Conservation (phyloP, 2,113 vertebrate genomes). For the Atractosteus spatula region DNA sequence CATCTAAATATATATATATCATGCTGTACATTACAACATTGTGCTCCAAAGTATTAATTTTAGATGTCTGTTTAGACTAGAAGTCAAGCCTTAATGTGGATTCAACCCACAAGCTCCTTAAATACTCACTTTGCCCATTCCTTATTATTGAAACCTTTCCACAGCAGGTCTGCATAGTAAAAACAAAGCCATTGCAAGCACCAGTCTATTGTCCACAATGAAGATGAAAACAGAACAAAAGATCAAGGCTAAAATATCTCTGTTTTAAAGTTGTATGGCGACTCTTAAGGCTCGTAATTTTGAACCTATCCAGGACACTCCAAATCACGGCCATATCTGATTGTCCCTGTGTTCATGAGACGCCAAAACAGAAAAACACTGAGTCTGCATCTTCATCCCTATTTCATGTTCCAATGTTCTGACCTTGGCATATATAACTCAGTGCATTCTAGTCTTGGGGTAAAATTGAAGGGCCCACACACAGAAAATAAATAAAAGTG, state of each 20-base stretch:
- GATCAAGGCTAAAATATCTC: constrained; percentile 61
- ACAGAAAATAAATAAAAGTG: constrained; percentile 73
- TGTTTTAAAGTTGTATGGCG: constrained; percentile 64
- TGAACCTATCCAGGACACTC: constrained; percentile 53
- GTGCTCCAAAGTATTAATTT: constrained; percentile 11
- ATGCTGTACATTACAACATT: background rate
- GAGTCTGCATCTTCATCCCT: constrained; percentile 65
- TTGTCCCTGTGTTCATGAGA: constrained; percentile 68
- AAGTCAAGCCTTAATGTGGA: background rate
- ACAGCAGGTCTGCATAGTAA: constrained; percentile 19
- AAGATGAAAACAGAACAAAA: too few species aligned
- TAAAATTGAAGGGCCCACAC: constrained; percentile 75
- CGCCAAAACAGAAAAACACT: constrained; percentile 61
- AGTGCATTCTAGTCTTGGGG: constrained; percentile 68
- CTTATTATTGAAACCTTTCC: too few species aligned
- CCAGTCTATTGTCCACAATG: background rate
- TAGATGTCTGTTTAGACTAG: constrained; percentile 3
- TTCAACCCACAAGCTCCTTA: constrained; percentile 22
- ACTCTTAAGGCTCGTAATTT: constrained; percentile 59
- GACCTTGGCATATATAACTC: constrained; percentile 67
- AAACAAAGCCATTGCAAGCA: constrained; percentile 17
- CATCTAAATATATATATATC: too few species aligned
- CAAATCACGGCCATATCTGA: constrained; percentile 68
- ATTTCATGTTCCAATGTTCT: constrained; percentile 56
- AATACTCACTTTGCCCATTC: constrained; percentile 26